Conservation (phyloP, 2,113 vertebrate species). For the Mormyrus lacerda region DNA sequence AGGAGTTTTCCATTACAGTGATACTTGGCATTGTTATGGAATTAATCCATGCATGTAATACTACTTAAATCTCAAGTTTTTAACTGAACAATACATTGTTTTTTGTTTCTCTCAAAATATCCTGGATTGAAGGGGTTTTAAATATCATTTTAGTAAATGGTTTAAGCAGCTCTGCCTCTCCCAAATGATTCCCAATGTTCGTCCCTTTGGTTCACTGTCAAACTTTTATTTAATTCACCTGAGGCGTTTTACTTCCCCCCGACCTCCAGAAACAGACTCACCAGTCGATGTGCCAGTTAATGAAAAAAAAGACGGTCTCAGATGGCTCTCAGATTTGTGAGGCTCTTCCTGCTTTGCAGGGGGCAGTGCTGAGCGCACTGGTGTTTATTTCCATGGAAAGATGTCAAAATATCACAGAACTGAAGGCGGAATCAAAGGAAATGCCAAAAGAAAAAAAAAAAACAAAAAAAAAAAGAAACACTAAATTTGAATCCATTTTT, state of each 20-base stretch:
- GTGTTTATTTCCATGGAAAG: neutral
- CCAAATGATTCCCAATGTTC: neutral
- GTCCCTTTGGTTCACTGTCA: neutral
- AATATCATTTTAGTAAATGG: neutral
- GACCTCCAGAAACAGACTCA: slow-evolving; percentile 4
- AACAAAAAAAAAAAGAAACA: slow-evolving; percentile 4
- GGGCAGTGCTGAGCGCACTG: neutral
- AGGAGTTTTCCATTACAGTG: neutral
- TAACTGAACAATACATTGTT: neutral
- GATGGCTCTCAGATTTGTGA: neutral
- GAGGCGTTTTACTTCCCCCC: neutral
- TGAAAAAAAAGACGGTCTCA: neutral
- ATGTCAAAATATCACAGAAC: neutral
- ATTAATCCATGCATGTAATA: neutral
- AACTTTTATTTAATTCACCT: neutral
- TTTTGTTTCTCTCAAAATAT: neutral
- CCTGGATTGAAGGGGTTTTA: neutral
- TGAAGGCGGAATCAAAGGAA: neutral
- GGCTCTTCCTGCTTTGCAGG: neutral
- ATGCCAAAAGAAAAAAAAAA: slow-evolving; percentile 16
- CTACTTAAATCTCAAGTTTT: neutral
- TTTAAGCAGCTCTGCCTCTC: neutral
- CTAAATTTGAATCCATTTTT: slow-evolving; percentile 18
- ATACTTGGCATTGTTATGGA: neutral
- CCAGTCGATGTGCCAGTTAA: neutral